phyloP scores from a whole-genome alignment of 1,140 invertebrate genomes.

The Calliphora vicina region DNA sequence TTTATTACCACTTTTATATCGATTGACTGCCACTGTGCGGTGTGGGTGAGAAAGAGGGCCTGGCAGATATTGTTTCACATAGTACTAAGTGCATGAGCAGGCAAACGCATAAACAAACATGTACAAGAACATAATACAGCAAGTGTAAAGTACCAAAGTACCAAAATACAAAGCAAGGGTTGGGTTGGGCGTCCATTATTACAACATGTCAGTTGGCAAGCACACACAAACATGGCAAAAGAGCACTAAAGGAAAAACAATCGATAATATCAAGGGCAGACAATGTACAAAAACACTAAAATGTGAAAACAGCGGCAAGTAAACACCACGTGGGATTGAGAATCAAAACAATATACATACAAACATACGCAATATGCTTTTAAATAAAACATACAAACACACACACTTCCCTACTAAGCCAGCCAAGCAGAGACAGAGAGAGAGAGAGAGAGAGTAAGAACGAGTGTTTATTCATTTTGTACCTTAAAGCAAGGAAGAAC shows the following conservation, averaged over 20 bases:
- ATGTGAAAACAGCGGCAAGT: not conserved
- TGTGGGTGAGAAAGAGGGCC: not conserved
- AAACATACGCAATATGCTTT: not conserved
- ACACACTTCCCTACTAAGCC: not conserved
- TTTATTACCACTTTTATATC: no score
- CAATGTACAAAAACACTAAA: slow-evolving; percentile 21
- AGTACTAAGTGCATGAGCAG: not conserved
- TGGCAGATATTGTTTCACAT: not conserved
- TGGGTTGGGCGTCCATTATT: not conserved
- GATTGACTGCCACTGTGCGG: no score
- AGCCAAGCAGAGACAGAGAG: no score
- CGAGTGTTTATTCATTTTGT: no score
- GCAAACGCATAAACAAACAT: not conserved
- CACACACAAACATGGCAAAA: not conserved
- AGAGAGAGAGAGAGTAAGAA: no score
- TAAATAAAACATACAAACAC: not conserved
- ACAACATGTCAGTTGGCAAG: not conserved
- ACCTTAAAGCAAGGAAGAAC: no score
- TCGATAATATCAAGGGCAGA: slow-evolving; percentile 34
- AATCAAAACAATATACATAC: not conserved
- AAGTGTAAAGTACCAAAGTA: not conserved
- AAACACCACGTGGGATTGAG: not conserved
- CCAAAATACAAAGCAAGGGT: not conserved
- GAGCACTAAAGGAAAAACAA: slow-evolving; percentile 16
- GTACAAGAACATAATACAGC: not conserved